These are phyloP conservation scores for Falco columbarius DNA, from an alignment of 2,797 vertebrate genomes.

Conservation along the genomic window DNA sequence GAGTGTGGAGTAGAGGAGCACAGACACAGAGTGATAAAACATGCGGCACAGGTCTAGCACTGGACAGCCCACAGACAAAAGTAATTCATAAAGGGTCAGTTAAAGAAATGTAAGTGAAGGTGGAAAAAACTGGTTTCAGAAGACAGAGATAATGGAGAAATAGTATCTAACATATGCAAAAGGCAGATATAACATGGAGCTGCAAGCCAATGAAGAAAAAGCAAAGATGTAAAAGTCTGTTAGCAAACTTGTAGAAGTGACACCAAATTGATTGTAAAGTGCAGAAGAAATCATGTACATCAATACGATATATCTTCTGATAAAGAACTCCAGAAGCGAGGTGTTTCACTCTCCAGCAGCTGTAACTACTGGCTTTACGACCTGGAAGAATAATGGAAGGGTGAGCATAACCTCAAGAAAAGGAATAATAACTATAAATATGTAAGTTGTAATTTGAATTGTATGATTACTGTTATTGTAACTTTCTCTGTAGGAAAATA, in stretches of 20 bases:
- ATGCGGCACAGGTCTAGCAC: background rate
- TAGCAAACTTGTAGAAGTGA: background rate
- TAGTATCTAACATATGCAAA: background rate
- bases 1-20: background rate
- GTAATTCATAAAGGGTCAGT: background rate
- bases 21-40: background rate
- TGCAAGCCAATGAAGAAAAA: background rate
- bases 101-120: background rate
- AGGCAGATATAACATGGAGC: rapidly evolving
- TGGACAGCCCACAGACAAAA: background rate
- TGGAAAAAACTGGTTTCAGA: background rate
- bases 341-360: background rate
- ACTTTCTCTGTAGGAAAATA: background rate
- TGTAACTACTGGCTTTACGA: background rate
- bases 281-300: background rate
- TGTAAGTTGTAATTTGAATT: background rate
- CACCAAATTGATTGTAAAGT: background rate
- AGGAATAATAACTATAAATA: background rate
- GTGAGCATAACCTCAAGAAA: background rate
- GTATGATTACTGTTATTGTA: background rate
- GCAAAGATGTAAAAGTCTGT: background rate
- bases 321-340: background rate
- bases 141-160: background rate
- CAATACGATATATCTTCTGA: background rate
- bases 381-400: background rate